These are phyloP conservation scores for Strix aluco DNA, from an alignment of 2,113 vertebrate species.

Conservation along the genomic window DNA sequence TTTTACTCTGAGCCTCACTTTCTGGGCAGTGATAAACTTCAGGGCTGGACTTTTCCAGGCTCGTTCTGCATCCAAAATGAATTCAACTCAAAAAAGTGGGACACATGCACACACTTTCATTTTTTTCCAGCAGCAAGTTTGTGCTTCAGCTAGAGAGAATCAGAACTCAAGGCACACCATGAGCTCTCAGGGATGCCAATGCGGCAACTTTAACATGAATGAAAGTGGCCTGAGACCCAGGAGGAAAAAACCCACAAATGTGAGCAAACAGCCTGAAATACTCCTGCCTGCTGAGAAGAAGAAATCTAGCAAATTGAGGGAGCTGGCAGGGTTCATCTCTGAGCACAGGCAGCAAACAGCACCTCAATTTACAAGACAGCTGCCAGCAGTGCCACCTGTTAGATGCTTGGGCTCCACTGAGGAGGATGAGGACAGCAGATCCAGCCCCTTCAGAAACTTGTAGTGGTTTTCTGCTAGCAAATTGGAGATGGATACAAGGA, in stretches of 20 bases:
- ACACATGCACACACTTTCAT: accelerated
- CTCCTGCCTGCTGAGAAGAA: not conserved
- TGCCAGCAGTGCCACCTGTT: not conserved
- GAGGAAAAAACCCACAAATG: not conserved
- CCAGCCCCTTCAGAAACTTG: not conserved
- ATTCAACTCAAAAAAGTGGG: not conserved
- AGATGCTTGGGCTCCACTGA: accelerated
- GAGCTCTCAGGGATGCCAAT: not conserved
- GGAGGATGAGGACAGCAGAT: accelerated
- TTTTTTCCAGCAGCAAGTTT: not conserved
- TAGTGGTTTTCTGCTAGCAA: not conserved
- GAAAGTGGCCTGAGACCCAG: not conserved
- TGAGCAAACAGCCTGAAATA: not conserved
- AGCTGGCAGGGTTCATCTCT: not conserved
- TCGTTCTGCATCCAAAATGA: not conserved
- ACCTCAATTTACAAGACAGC: not conserved
- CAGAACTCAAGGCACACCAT: not conserved
- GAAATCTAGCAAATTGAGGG: not conserved
- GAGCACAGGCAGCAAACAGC: not conserved
- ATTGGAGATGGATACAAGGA: not conserved
- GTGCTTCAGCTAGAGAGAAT: not conserved
- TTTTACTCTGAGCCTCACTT: not conserved
- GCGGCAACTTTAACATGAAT: not conserved
- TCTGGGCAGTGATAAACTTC: not conserved
- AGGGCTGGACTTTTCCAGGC: not conserved